Evolutionary conservation across 1,140 invertebrate species (phyloP).

Genomic region (Steinernema khuongi): DNA sequence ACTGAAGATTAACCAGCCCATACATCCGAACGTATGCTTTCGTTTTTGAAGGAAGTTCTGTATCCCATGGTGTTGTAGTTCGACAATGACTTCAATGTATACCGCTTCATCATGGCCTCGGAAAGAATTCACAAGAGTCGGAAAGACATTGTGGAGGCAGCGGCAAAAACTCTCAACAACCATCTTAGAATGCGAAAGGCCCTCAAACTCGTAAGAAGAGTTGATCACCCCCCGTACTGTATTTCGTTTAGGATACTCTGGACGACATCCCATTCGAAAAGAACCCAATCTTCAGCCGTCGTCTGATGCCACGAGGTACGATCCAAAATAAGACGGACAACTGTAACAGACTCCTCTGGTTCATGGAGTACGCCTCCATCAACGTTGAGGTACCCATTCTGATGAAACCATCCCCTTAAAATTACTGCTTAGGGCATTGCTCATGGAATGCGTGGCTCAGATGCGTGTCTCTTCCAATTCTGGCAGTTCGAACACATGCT

Average conservation of each 20-base stretch:
- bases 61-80: conserved; percentile 41
- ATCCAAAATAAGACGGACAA: conserved; percentile 45
- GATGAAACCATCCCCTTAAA: background rate
- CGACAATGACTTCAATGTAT: conserved; percentile 58
- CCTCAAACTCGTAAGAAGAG: conserved; percentile 42
- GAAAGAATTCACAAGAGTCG: conserved; percentile 44
- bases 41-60: background rate
- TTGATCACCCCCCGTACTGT: background rate
- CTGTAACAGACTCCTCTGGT: conserved; percentile 55
- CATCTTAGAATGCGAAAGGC: conserved; percentile 54
- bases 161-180: conserved; percentile 49
- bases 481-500: conserved; percentile 59
- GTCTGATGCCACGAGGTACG: conserved; percentile 49
- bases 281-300: conserved; percentile 54
- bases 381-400: conserved; percentile 48
- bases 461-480: conserved; percentile 54
- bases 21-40: conserved; percentile 51
- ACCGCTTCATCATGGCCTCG: conserved; percentile 52
- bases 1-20: conserved; percentile 39
- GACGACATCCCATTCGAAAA: conserved; percentile 48
- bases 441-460: conserved; percentile 48
- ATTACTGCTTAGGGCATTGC: conserved; percentile 47
- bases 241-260: conserved; percentile 11
- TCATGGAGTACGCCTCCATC: conserved; percentile 55
- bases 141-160: conserved; percentile 50